phyloP scores from a whole-genome alignment of 2,797 vertebrate species.

The Sebastes melanostomus region DNA sequence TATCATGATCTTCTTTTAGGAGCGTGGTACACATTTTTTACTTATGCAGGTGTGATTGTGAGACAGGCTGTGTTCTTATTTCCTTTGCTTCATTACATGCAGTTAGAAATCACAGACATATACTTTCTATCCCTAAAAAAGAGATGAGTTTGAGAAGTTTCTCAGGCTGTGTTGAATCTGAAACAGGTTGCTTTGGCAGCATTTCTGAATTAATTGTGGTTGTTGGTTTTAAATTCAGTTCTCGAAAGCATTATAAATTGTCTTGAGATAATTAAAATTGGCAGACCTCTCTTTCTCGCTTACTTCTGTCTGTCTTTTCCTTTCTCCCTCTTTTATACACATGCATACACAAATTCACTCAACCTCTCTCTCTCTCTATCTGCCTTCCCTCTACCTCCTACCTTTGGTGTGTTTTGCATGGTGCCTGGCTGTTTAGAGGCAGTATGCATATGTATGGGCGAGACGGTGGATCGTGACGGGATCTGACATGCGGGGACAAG shows the following conservation, averaged over 20 bases:
- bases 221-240: slow-evolving; percentile 19
- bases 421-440: slow-evolving; percentile 72
- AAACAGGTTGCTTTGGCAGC: slow-evolving; percentile 14
- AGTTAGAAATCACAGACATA: not conserved
- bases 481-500: slow-evolving; percentile 80
- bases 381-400: slow-evolving; percentile 45
- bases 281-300: slow-evolving; percentile 24
- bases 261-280: slow-evolving; percentile 31
- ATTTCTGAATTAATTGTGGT: slow-evolving; percentile 28
- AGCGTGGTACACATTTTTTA: not conserved
- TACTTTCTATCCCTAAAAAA: not conserved
- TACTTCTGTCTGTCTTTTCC: slow-evolving; percentile 11
- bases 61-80: not conserved
- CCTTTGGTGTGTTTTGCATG: slow-evolving; percentile 65
- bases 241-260: slow-evolving; percentile 4
- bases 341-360: slow-evolving; percentile 34
- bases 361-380: not conserved
- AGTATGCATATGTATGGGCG: slow-evolving; percentile 80
- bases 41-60: not conserved
- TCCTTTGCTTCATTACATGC: not conserved
- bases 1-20: not conserved
- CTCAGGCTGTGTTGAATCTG: not conserved
- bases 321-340: slow-evolving; percentile 23
- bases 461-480: slow-evolving; percentile 77
- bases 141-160: slow-evolving; percentile 15